Evolutionary conservation across 2,888 invertebrate genomes (phyloP), one percentile per base, ranked within the genome.

Genomic region (Cheilosia impressa): DNA sequence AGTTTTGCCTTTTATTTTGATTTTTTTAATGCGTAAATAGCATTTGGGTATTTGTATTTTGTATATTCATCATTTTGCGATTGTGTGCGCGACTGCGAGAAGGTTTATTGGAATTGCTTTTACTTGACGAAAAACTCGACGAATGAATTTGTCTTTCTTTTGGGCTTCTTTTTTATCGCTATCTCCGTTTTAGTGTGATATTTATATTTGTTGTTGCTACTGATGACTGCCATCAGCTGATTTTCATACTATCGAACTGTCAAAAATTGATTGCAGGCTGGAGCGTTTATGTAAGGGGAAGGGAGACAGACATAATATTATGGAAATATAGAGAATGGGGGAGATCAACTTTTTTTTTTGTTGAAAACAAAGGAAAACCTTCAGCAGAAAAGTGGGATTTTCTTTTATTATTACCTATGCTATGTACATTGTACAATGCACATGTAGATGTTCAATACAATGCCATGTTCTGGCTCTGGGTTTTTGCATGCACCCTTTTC

Each of bases 161-260:
- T 38, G 13, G 13, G 13, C 13, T 13, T 38, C 13, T 38, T 13
- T 65, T 19, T 55, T 55, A 10, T 75, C 15, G 53, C 3, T 4
- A 27, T 41, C 57, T 84, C 47, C 55, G 47, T 72, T 81, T 85
- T 85, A 72, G 19, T 34, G 5, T 75, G 24, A 57, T 62, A 62
- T 85, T 76, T 71, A 45, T 72, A 43, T 84, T 80, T 80, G 87
- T 79, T 87, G 80, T 78, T 87, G 79, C 34, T 71, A 53, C 55
- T 63, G 52, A 45, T 9, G 9, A 47, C 34, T 52, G 57, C 66
- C 78, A 88, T 88, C 89, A 89, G 89, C 89, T 89, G 89, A 88
- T 89, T 89, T 87, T 75, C 87, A 87, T 88, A 65, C 87, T 87
- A 88, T 88, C 71, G 83, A 88, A 85, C 88, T 88, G 88, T 88